phyloP scores from a whole-genome alignment of 2,888 invertebrate species.

The Vesta saturnalis region DNA sequence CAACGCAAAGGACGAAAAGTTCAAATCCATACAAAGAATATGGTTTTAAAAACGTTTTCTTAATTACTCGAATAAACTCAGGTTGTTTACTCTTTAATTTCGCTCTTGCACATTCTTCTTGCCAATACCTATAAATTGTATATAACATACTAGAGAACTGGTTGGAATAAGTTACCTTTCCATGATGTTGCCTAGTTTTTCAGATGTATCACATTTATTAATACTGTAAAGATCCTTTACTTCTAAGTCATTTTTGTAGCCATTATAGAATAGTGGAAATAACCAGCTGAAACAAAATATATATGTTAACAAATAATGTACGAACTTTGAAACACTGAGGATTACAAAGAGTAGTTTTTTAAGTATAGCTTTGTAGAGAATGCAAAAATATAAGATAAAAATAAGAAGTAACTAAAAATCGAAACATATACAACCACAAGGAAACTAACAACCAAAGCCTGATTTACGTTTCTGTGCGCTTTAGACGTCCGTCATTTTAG shows the following conservation, averaged over 20 bases:
- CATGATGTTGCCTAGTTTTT: slow-evolving; percentile 71
- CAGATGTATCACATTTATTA: slow-evolving; percentile 70
- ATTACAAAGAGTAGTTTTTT: too few species aligned
- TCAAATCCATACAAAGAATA: slow-evolving; percentile 70
- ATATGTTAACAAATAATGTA: too few species aligned
- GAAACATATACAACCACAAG: too few species aligned
- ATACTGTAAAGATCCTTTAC: slow-evolving; percentile 74
- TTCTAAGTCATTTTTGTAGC: slow-evolving; percentile 71
- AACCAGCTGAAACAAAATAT: slow-evolving; percentile 69
- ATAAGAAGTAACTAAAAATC: too few species aligned
- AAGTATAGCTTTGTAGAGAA: too few species aligned
- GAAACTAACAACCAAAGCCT: too few species aligned
- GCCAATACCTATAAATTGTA: slow-evolving; percentile 65
- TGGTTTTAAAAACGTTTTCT: slow-evolving; percentile 69
- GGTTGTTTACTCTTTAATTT: slow-evolving; percentile 66
- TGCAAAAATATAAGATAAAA: too few species aligned
- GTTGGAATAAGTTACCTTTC: slow-evolving; percentile 63
- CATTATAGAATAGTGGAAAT: slow-evolving; percentile 71
- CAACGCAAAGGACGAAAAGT: slow-evolving; percentile 67
- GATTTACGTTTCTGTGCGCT: too few species aligned
- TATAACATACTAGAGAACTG: background rate
- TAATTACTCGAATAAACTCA: slow-evolving; percentile 68
- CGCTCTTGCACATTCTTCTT: slow-evolving; percentile 65
- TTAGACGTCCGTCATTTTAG: too few species aligned
- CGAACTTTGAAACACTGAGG: too few species aligned